These are phyloP conservation scores for Drosophila navojoa DNA, from an alignment of 1,140 invertebrate genomes.

Conservation along the genomic window DNA sequence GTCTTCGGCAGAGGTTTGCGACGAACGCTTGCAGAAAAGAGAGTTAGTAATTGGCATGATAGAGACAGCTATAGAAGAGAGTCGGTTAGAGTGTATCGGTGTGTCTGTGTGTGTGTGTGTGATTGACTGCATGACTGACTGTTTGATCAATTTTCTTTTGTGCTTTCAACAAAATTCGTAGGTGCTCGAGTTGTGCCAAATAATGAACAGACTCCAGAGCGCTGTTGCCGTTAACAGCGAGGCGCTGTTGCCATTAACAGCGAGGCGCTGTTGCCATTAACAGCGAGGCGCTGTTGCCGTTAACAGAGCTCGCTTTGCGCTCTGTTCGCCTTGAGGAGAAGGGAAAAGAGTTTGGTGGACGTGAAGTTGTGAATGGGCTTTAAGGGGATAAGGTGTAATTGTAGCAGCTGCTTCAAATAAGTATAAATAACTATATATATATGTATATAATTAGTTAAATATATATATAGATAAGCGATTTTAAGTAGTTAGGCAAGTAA, in stretches of 20 bases:
- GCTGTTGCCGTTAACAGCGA: conserved; percentile 24
- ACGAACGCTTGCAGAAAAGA: conserved; percentile 44
- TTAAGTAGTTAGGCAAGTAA: conserved; percentile 63
- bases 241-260: conserved; percentile 21
- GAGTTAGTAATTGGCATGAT: conserved; percentile 43
- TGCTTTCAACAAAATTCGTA: conserved; percentile 34
- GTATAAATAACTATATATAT: conserved; percentile 35
- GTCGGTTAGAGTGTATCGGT: conserved; percentile 27
- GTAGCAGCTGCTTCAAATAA: conserved; percentile 36
- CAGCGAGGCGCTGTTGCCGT: conserved; percentile 17
- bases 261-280: conserved; percentile 17
- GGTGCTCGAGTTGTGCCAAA: conserved; percentile 36
- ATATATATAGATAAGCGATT: conserved; percentile 71
- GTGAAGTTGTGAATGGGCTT: conserved; percentile 15
- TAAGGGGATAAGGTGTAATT: conserved; percentile 22
- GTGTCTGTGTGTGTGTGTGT: conserved; percentile 18
- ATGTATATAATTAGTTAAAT: conserved; percentile 57
- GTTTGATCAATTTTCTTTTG: conserved; percentile 28
- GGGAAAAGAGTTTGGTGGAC: neutral
- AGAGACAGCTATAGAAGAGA: conserved; percentile 32
- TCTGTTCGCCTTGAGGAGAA: conserved; percentile 18
- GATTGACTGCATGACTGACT: conserved; percentile 43
- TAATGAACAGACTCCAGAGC: neutral
- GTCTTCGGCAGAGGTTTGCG: conserved; percentile 41
- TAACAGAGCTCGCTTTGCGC: conserved; percentile 10